Evolutionary conservation across 2,113 vertebrate species (phyloP).

Genomic region (Pristiophorus japonicus): DNA sequence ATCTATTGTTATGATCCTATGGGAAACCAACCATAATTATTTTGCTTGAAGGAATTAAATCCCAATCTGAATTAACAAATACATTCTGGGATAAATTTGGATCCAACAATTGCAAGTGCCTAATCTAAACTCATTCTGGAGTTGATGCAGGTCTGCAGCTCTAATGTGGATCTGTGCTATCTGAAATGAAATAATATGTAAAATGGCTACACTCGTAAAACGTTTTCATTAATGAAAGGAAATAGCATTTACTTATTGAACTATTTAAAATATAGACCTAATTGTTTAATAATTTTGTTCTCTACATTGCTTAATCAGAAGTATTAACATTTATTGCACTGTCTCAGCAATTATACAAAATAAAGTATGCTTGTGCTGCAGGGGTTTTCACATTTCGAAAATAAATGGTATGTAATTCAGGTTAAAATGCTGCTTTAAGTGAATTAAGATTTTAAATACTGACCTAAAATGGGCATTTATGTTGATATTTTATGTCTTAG

Average conservation of each 20-base stretch:
- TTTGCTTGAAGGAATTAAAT: background rate
- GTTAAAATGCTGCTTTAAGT: background rate
- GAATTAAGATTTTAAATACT: background rate
- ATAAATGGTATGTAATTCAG: background rate
- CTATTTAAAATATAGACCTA: background rate
- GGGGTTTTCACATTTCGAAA: background rate
- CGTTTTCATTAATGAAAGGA: background rate
- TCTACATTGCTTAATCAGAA: background rate
- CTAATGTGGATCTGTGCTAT: background rate
- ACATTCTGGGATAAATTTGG: background rate
- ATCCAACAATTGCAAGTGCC: background rate
- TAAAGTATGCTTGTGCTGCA: too few relatives aligned
- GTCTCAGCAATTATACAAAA: background rate
- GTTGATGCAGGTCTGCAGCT: background rate
- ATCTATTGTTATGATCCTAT: background rate
- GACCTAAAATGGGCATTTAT: background rate
- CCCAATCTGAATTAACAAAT: background rate
- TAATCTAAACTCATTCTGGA: background rate
- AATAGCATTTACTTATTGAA: background rate
- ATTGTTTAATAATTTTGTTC: background rate
- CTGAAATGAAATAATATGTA: background rate
- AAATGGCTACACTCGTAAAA: background rate
- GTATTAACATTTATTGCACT: background rate
- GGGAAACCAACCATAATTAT: background rate
- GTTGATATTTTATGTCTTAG: constrained; percentile 23